Evolutionary conservation across 2,113 vertebrate species (phyloP).

Genomic region (Phoenicopterus ruber): DNA sequence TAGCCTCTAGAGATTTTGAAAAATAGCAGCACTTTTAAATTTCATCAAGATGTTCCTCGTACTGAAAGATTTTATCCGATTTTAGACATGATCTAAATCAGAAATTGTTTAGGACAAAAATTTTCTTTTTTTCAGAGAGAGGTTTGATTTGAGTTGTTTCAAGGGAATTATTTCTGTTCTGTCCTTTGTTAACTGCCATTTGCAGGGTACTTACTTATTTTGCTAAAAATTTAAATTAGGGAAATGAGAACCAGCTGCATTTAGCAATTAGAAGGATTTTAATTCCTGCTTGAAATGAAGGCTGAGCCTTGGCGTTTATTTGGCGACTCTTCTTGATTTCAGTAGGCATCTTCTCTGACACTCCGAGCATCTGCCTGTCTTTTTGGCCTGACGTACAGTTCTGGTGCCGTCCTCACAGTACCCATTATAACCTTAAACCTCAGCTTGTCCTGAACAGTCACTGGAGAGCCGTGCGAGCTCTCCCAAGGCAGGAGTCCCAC

Average conservation of each 20-base stretch:
- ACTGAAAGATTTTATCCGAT: neutral
- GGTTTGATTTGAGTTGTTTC: neutral
- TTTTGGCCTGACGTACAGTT: neutral
- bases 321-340: neutral
- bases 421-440: neutral
- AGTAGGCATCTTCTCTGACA: neutral
- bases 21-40: neutral
- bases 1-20: neutral
- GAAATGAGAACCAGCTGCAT: conserved; percentile 36
- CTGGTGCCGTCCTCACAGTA: neutral
- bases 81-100: neutral
- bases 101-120: neutral
- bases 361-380: neutral
- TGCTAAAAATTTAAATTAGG: conserved; percentile 21
- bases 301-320: conserved; percentile 15
- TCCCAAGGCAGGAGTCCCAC: neutral
- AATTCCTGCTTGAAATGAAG: conserved; percentile 28
- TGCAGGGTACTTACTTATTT: conserved; percentile 14
- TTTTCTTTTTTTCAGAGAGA: neutral
- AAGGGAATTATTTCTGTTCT: conserved; percentile 38
- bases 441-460: neutral
- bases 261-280: conserved; percentile 13
- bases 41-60: neutral
- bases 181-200: neutral
- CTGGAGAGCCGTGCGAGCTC: neutral